Evolutionary conservation across 2,888 invertebrate genomes (phyloP), one percentile per base, ranked within the genome.

Genomic region (Griposia aprilina): DNA sequence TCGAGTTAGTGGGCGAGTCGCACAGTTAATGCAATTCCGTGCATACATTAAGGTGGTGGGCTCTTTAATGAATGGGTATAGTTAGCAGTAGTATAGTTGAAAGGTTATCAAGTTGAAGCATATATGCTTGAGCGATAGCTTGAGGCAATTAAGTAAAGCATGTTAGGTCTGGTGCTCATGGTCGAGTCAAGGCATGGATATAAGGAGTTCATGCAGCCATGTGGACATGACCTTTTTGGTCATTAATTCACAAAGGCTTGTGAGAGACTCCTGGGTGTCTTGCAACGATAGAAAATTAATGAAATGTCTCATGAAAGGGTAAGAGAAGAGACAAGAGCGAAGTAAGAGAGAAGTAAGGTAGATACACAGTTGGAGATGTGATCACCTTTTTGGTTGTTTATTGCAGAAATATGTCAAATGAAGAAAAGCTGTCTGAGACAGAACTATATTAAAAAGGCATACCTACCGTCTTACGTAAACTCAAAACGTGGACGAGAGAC

Each of bases 1-100:
- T 89, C 72, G 62, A 89, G 80, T 89, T 89, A 88, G 65, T 62
- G 68, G 15, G 30, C 67, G 68, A 79, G 73, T 81, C 78, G 74
- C 41, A 48, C 68, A 66, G 57, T 62, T 89, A 87, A 89, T 89
- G 87, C 87, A 87, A 82, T 88, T 82, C 67, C 81, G 67, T 85
- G 81, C 89, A 85, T 85, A 80, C 81, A 83, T 85, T 85, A 81
- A 41, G 75, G 60, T 48, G 50, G 36, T 75, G n/a, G 41, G 59
- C 65, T 65, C 65, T 76, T n/a, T 74, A 74, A 59, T 62, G 62
- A 72, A 78, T 69, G 57, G 30, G 41, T 76, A 52, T 26, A 26
- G 36, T n/a, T n/a, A 26, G 36, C 26, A 26, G 50, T 48, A 36
- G 75, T 59, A 52, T 20, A 48, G 79, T 11, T 17, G 76, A 59